Base-by-base conservation (phyloP, 1,140 invertebrate species). In the Parapsyche elsis region DNA sequence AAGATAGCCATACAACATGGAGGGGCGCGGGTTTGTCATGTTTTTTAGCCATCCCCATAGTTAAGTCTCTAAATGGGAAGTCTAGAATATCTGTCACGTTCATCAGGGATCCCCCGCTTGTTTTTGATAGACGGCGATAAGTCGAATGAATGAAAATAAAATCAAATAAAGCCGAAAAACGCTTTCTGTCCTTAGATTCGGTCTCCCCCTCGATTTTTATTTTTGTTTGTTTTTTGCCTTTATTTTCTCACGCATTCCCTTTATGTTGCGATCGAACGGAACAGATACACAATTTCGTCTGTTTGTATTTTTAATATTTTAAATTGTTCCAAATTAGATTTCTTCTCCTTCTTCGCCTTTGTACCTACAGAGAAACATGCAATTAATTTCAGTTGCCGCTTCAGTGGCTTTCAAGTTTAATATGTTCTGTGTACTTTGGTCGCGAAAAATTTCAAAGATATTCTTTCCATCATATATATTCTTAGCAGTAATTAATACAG, bases 101-200 rank as follows among this genome's bases (percentile, higher is more conserved):
- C 64, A 14, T 67, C 64, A 67, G 64, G 26, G 64, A 67, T 67
- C 64, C n/a, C 67, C 44, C 23, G 23, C 79, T 64, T 74, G 46
- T 64, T 67, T 75, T 80, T 75, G 79, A 80, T 80, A 80, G 79
- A 75, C 79, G 71, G 71, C 46, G 79, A 75, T 80, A 80, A 80
- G 71, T 74, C 23, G 79, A 76, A 80, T 80, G 57, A 71, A 80
- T 80, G 79, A 80, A 75, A 73, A 75, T 75, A 74, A 80, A 80
- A 80, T 61, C 71, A 80, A 80, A 80, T 75, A 75, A 80, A 80
- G 79, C 30, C 53, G 57, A 80, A 64, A 76, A 73, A 61, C 21
- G 64, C 26, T 67, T 26, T 67, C 16, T 12, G 64, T 26, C 5
- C 59, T 64, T 23, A 23, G 12, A 19, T 5, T 16, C 21, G 59